Evolutionary conservation across 1,140 invertebrate genomes (phyloP).

Genomic region (Eufriesea mexicana): DNA sequence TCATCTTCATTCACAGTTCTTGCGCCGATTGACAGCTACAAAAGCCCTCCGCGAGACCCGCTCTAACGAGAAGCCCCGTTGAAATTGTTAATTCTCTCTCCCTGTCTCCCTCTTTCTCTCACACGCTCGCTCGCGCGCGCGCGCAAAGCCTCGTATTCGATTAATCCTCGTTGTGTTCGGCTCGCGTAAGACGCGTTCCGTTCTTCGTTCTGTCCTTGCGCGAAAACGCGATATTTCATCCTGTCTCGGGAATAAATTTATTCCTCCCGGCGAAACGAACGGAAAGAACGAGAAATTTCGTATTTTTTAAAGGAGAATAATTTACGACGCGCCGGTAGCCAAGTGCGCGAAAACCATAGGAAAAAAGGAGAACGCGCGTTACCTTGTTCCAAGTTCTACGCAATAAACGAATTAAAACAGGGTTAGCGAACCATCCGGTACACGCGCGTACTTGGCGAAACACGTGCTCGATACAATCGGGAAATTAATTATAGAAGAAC

Average conservation of each 20-base stretch:
- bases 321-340: too few species aligned
- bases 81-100: conserved; percentile 18
- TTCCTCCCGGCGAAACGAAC: too few species aligned
- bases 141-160: too few species aligned
- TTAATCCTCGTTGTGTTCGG: too few species aligned
- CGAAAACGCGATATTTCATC: too few species aligned
- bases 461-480: conserved; percentile 15
- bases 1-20: conserved; percentile 47
- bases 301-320: too few species aligned
- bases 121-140: not conserved
- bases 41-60: not conserved
- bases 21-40: conserved; percentile 36
- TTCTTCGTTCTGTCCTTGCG: too few species aligned
- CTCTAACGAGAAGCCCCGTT: not conserved
- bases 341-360: not conserved
- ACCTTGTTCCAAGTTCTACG: not conserved
- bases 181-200: too few species aligned
- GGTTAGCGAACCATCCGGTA: not conserved
- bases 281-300: too few species aligned
- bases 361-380: not conserved
- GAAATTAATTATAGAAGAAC: conserved; percentile 11
- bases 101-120: not conserved
- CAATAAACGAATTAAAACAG: not conserved
- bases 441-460: not conserved
- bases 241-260: too few species aligned